Evolutionary conservation across 2,888 invertebrate genomes (phyloP), one percentile per base, ranked within the genome.

Genomic region (Leptogaster cylindrica): DNA sequence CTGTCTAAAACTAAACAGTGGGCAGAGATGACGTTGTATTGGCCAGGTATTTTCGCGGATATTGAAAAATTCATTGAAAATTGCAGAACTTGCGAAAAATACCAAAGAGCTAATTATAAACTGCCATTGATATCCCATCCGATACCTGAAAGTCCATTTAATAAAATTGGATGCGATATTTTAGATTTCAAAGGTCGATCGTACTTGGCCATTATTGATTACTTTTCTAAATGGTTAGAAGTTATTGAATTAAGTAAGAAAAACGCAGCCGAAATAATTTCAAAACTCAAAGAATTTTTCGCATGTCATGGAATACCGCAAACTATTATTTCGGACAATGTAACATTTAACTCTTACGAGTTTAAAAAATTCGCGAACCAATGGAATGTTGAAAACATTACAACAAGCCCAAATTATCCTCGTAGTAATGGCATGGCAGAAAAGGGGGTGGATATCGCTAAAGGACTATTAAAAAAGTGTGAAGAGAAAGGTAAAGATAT

Each of bases 21-120:
- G 25, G 51, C 69, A n/a, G 50, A 63, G 28, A 39, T 44, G 18
- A 31, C 51, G 3, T 4, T 69, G 14, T 66, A 55, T 46, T 69
- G 64, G 66, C 69, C 69, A 6, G 46, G 55, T 28, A 63, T 69
- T 16, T 31, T 28, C 16, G 6, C 16, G 14, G 63, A 66, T n/a
- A 69, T 66, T 33, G 70, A 70, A 61, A 3, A 52, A 14, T 28
- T 52, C 14, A 52, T 52, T 28, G 12, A 14, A 20, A 20, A 46
- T 18, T 46, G 46, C 10, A 46, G 28, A 31, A 31, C 8, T 8
- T 52, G 52, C 16, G 28, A 10, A 52, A 27, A 52, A 31, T 16
- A 14, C 12, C 52, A 52, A 31, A 12, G 20, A 46, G 16, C 46
- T 4, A 46, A 14, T 46, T 46, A 46, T 46, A 14, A 46, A 7